Conservation (phyloP, 2,888 invertebrate species). For the Nowickia ferox region DNA sequence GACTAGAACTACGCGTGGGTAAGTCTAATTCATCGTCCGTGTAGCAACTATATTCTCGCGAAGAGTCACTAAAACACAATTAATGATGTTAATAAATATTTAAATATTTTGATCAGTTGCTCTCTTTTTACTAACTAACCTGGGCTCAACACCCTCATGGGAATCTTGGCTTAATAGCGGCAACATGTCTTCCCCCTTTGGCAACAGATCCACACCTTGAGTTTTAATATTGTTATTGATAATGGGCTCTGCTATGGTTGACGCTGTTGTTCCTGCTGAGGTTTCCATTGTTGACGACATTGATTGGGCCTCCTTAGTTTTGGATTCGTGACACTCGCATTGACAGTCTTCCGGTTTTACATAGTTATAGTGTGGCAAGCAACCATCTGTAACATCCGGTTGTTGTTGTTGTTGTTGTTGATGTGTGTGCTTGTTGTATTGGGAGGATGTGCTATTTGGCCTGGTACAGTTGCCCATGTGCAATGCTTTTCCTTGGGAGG, state of each 20-base stretch:
- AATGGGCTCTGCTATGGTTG: slow-evolving; percentile 73
- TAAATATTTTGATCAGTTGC: not conserved
- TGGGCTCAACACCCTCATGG: slow-evolving; percentile 80
- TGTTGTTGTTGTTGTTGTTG: slow-evolving; percentile 56
- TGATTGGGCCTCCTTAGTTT: slow-evolving; percentile 76
- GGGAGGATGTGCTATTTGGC: slow-evolving; percentile 60
- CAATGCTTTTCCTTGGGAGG: slow-evolving; percentile 54
- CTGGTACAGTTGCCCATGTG: slow-evolving; percentile 62
- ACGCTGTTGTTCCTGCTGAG: slow-evolving; percentile 54
- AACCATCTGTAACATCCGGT: slow-evolving; percentile 74
- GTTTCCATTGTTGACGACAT: slow-evolving; percentile 66
- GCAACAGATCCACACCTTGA: slow-evolving; percentile 80
- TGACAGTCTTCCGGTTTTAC: slow-evolving; percentile 94
- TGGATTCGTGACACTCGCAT: slow-evolving; percentile 91
- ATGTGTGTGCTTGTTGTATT: slow-evolving; percentile 72
- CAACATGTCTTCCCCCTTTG: slow-evolving; percentile 84
- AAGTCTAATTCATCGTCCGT: slow-evolving; percentile 79
- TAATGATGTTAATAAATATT: not conserved
- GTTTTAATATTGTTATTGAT: slow-evolving; percentile 76
- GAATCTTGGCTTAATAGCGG: slow-evolving; percentile 83
- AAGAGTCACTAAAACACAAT: slow-evolving; percentile 83
- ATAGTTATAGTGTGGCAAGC: slow-evolving; percentile 87
- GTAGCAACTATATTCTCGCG: slow-evolving; percentile 85
- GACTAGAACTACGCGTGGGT: slow-evolving; percentile 74
- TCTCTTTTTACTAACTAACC: slow-evolving; percentile 74